Percentiles rank a stretch among this genome's conserved stretches.
phyloP scores from a whole-genome alignment of 2,797 vertebrate genomes.

The Telmatherina bonti region DNA sequence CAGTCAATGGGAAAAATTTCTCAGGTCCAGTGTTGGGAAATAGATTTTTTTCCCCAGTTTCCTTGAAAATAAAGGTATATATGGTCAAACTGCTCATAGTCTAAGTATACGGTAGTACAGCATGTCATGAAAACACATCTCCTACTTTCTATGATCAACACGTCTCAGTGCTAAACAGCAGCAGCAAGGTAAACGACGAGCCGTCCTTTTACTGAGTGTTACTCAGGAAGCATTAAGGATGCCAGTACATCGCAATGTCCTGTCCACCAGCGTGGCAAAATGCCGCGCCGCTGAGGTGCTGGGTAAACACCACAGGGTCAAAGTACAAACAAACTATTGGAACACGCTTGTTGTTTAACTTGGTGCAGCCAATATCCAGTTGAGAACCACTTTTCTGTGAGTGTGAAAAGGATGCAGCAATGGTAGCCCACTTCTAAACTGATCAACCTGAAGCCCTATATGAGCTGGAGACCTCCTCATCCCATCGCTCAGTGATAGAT shows the following conservation, averaged over 20 bases:
- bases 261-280: conserved; percentile 64
- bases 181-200: conserved; percentile 55
- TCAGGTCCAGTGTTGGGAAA: background rate
- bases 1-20: background rate
- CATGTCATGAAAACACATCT: background rate
- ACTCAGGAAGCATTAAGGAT: conserved; percentile 65
- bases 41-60: background rate
- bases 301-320: conserved; percentile 70
- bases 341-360: conserved; percentile 63
- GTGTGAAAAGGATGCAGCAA: conserved; percentile 48
- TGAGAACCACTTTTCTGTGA: conserved; percentile 63
- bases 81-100: background rate
- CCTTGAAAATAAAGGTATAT: background rate
- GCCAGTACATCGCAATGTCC: conserved; percentile 55
- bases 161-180: conserved; percentile 40
- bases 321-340: conserved; percentile 72
- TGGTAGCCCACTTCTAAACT: conserved; percentile 13
- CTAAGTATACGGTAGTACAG: background rate
- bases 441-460: conserved; percentile 21
- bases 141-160: conserved; percentile 16
- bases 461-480: background rate
- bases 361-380: conserved; percentile 58
- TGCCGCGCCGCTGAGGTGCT: conserved; percentile 70
- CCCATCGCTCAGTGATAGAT: conserved; percentile 39
- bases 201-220: conserved; percentile 55